Percentiles rank a stretch among this genome's conserved stretches.
Evolutionary conservation across 1,140 invertebrate species (phyloP).

Genomic region (Euura saliciscinereae): DNA sequence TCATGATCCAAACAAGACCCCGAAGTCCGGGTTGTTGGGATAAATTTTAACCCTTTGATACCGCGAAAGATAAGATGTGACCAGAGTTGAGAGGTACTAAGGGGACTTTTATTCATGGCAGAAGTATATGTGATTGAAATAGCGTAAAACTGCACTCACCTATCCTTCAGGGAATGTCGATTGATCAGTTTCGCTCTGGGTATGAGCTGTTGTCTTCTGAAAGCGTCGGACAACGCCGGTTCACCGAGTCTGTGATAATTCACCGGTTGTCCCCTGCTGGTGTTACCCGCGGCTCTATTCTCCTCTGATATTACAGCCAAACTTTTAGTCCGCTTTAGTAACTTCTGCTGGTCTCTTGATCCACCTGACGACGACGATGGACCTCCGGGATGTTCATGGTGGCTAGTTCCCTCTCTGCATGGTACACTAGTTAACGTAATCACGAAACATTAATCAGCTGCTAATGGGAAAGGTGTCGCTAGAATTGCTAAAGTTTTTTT

Average conservation of each 20-base stretch:
- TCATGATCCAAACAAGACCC: no score
- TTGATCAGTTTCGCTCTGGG: slow-evolving; percentile 78
- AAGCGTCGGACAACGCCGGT: slow-evolving; percentile 61
- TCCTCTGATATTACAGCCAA: slow-evolving; percentile 79
- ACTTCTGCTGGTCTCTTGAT: slow-evolving; percentile 60
- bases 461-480: no score
- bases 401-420: slow-evolving; percentile 31
- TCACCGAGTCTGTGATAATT: slow-evolving; percentile 42
- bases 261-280: slow-evolving; percentile 26
- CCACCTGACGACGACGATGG: slow-evolving; percentile 15
- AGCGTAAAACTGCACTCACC: slow-evolving; percentile 50
- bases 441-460: no score
- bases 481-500: no score
- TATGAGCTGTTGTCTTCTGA: slow-evolving; percentile 74
- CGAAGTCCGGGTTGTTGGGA: no score
- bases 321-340: slow-evolving; percentile 73
- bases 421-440: neutral
- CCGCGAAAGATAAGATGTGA: no score
- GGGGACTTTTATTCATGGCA: no score
- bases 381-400: slow-evolving; percentile 29
- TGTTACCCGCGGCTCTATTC: slow-evolving; percentile 60
- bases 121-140: no score
- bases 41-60: neutral
- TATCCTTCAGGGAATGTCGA: slow-evolving; percentile 73
- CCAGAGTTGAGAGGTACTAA: no score